Evolutionary conservation across 2,797 vertebrate genomes (phyloP).

Genomic region (Nyctalus aviator): DNA sequence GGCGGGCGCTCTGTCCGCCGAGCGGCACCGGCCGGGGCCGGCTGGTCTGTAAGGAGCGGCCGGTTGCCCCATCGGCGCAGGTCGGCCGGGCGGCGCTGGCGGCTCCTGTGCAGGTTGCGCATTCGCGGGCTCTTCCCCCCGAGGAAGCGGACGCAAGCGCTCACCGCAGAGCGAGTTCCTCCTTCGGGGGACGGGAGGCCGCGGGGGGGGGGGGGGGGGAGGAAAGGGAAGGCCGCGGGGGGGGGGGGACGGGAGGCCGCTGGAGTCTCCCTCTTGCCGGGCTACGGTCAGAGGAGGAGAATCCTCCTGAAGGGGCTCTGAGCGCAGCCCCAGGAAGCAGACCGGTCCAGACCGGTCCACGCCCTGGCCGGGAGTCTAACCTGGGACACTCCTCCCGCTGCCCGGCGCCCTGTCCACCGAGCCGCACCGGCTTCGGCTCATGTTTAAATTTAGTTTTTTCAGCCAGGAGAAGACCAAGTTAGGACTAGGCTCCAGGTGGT

Average conservation of each 20-base stretch:
- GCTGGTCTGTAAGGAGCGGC: not conserved
- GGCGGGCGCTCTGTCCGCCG: too few species aligned
- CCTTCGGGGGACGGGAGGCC: slow-evolving; percentile 77
- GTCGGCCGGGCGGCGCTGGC: slow-evolving; percentile 51
- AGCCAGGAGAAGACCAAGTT: not conserved
- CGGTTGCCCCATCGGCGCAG: slow-evolving; percentile 58
- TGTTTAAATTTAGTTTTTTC: not conserved
- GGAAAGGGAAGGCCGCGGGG: not conserved
- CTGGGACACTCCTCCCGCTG: too few species aligned
- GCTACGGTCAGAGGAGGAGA: not conserved
- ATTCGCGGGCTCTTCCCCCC: slow-evolving; percentile 71
- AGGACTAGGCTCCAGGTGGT: not conserved
- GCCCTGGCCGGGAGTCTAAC: too few species aligned
- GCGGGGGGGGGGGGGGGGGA: not conserved
- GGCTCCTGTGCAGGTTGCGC: slow-evolving; percentile 63
- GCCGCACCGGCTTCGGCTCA: too few species aligned
- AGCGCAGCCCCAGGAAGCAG: too few species aligned
- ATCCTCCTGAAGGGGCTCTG: not conserved
- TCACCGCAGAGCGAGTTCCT: slow-evolving; percentile 74
- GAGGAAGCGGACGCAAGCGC: slow-evolving; percentile 80
- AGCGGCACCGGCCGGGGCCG: too few species aligned
- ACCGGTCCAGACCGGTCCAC: not conserved
- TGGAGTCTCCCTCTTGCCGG: not conserved
- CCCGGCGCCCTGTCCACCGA: too few species aligned
- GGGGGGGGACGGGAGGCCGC: slow-evolving; percentile 75